phyloP scores from a whole-genome alignment of 2,113 vertebrate genomes.

The Camarhynchus parvulus region DNA sequence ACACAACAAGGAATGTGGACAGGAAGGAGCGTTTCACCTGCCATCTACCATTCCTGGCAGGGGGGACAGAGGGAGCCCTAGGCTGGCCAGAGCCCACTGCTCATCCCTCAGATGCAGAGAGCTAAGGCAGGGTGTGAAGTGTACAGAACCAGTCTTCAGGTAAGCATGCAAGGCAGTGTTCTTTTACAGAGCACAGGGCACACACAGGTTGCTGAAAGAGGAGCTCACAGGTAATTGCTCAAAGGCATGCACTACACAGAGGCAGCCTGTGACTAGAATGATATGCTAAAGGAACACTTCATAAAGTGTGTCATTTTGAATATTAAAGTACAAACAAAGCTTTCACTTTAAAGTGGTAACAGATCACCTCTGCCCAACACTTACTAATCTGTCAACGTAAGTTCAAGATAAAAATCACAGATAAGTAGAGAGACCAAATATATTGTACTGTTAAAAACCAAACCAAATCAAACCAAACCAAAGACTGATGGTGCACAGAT shows the following conservation, averaged over 20 bases:
- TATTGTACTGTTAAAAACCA: not conserved
- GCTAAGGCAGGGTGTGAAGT: not conserved
- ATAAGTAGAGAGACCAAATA: not conserved
- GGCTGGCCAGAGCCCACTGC: not conserved
- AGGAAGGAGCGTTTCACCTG: not conserved
- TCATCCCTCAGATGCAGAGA: not conserved
- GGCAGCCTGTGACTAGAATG: not conserved
- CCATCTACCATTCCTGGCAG: not conserved
- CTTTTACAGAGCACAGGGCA: not conserved
- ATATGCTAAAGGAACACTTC: not conserved
- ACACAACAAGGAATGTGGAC: not conserved
- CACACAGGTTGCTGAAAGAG: not conserved
- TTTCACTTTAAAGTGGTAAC: not conserved
- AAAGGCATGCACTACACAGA: not conserved
- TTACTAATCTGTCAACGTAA: not conserved
- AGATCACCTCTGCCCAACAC: not conserved
- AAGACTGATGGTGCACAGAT: not conserved
- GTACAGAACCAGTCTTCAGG: not conserved
- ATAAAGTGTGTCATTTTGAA: not conserved
- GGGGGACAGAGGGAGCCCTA: not conserved
- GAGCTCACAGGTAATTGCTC: not conserved
- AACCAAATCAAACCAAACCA: not conserved
- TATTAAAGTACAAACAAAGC: not conserved
- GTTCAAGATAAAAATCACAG: not conserved
- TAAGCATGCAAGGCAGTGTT: not conserved